Percentiles rank a stretch among this genome's conserved stretches.
Conservation (phyloP, 2,113 vertebrate genomes). For the Microtus ochrogaster region DNA sequence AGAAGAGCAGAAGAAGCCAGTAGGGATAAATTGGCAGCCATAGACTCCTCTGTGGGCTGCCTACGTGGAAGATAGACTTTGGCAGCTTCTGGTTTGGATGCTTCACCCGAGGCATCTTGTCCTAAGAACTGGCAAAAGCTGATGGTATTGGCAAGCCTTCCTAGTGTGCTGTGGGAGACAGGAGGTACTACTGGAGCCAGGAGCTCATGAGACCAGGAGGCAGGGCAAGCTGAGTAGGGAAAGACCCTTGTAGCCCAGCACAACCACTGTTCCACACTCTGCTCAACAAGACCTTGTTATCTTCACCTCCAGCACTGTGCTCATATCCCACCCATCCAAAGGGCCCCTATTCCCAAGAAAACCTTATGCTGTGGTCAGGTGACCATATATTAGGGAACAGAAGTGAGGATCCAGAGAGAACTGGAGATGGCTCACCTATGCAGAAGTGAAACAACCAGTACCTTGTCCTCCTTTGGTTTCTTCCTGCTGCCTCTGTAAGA, state of each 20-base stretch:
- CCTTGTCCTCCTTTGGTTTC: not conserved
- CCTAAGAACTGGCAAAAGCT: not conserved
- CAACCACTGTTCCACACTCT: too few relatives aligned
- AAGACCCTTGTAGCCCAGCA: too few relatives aligned
- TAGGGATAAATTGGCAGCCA: not conserved
- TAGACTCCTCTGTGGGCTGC: not conserved
- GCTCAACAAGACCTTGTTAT: too few relatives aligned
- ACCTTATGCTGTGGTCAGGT: too few relatives aligned
- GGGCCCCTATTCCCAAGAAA: rapidly evolving
- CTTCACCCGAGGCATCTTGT: not conserved
- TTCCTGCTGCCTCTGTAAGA: not conserved
- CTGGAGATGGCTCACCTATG: not conserved
- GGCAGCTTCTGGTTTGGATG: not conserved
- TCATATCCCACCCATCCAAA: too few relatives aligned
- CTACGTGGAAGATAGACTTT: not conserved
- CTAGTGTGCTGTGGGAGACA: too few relatives aligned
- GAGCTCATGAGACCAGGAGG: too few relatives aligned
- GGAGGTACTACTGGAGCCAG: too few relatives aligned
- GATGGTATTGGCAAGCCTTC: rapidly evolving
- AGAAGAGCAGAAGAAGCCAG: rapidly evolving
- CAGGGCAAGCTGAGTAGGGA: too few relatives aligned
- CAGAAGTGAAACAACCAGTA: not conserved
- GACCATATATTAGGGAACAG: not conserved
- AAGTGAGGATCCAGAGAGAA: not conserved
- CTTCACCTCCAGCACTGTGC: not conserved